Percentiles rank a stretch among this genome's conserved stretches.
phyloP scores from a whole-genome alignment of 23 tunicate species.

The Botrylloides violaceus region DNA sequence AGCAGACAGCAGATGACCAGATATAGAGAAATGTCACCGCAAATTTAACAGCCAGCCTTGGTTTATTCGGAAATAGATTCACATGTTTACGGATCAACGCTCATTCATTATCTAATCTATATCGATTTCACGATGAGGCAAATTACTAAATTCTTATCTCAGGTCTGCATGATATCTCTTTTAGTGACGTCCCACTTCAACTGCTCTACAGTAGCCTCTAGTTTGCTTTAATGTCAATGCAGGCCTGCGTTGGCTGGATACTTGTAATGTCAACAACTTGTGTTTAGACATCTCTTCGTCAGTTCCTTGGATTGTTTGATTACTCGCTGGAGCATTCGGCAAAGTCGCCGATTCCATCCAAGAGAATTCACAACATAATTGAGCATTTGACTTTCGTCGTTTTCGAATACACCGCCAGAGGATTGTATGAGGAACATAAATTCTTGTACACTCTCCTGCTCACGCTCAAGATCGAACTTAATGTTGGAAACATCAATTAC shows the following conservation, averaged over 20 bases:
- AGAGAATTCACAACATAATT: constrained; percentile 87
- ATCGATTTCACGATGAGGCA: too few species aligned
- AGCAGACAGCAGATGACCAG: too few species aligned
- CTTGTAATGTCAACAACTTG: not conserved
- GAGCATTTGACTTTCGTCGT: constrained; percentile 92
- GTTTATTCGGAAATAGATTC: too few species aligned
- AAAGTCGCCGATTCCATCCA: constrained; percentile 88
- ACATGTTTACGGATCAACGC: too few species aligned
- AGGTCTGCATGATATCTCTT: too few species aligned
- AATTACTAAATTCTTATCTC: too few species aligned
- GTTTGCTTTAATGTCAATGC: not conserved
- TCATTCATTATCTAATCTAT: too few species aligned
- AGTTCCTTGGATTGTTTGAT: constrained; percentile 88
- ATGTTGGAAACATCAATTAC: constrained; percentile 67
- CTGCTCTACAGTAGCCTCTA: not conserved
- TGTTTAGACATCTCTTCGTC: constrained; percentile 88
- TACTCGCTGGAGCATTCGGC: constrained; percentile 67
- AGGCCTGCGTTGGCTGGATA: not conserved
- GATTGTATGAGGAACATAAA: constrained; percentile 96
- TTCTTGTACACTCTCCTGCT: constrained; percentile 96
- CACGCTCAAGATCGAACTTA: constrained; percentile 94
- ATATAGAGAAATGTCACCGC: too few species aligned
- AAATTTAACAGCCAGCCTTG: too few species aligned
- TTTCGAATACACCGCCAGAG: constrained; percentile 94
- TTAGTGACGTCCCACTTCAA: too few species aligned